phyloP scores from a whole-genome alignment of 2,113 vertebrate genomes.

The Silurus asotus region DNA sequence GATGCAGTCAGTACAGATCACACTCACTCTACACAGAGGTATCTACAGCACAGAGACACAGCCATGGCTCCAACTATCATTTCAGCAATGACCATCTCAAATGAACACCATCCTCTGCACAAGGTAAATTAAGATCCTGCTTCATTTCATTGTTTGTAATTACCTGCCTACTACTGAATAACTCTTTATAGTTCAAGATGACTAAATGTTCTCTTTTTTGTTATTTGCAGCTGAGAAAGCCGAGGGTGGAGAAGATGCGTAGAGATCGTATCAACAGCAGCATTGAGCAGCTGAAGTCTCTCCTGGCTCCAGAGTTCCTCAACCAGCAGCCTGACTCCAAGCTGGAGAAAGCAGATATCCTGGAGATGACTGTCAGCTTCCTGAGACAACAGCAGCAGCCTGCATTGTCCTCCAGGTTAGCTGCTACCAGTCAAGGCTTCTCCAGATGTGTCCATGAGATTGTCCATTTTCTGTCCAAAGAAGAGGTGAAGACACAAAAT shows the following conservation, averaged over 20 bases:
- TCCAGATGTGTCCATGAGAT: slow-evolving; percentile 61
- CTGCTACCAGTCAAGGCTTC: slow-evolving; percentile 50
- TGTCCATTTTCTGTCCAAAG: slow-evolving; percentile 61
- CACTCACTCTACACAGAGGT: slow-evolving; percentile 62
- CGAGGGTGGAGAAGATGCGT: no score
- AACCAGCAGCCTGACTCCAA: slow-evolving; percentile 67
- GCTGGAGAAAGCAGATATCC: slow-evolving; percentile 60
- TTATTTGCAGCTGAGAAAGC: no score
- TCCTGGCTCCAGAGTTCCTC: slow-evolving; percentile 63
- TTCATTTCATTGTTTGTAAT: slow-evolving; percentile 33
- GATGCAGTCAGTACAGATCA: slow-evolving; percentile 62
- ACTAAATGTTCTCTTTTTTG: neutral
- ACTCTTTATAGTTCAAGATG: neutral
- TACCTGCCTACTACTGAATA: neutral
- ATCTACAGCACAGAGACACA: slow-evolving; percentile 62
- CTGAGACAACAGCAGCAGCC: slow-evolving; percentile 51
- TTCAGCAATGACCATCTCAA: slow-evolving; percentile 55
- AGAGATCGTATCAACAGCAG: no score
- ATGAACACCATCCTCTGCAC: slow-evolving; percentile 61
- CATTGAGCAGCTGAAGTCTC: no score
- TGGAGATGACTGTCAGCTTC: slow-evolving; percentile 50
- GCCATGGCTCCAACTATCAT: slow-evolving; percentile 66
- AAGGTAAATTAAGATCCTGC: slow-evolving; percentile 61
- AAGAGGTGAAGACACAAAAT: slow-evolving; percentile 45
- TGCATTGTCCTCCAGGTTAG: slow-evolving; percentile 4